Evolutionary conservation across 2,113 vertebrate species (phyloP), one percentile per base, ranked within the genome.

Genomic region (Phocoena sinus): DNA sequence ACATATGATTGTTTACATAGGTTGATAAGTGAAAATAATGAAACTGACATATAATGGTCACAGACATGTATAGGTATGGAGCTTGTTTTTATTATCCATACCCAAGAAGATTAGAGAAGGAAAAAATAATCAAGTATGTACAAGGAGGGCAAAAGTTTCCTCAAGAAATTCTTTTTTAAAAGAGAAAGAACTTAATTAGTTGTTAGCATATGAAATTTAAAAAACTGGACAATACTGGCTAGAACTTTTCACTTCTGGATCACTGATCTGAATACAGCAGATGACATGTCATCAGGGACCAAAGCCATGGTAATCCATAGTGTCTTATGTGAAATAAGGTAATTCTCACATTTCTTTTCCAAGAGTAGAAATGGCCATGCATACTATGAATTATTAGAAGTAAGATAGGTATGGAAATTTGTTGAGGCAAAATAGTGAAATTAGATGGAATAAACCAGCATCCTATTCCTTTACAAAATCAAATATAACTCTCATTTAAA

Each of bases 231-330:
- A 85, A 18, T 77, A 63, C 8, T 15, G 15, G 26, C 11, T 21
- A 71, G 71, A 81, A 44, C 11, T 60, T 94, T 96, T 93, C 21
- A 41, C 65, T 89, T 96, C 74, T 93, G 77, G 17, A 76, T 91
- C 90, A 84, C 20, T 97, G 86, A 62, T 89, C 87, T 95, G 85
- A 74, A 96, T 93, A 92, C 0, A 53, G 41, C 50, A 76, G n/a
- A 96, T 79, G 50, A 71, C 94, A 63, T 50, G 38, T 88, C 81
- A 71, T 76, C n/a, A 65, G 85, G 58, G n/a, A 83, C 58, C 20
- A 91, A 83, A 56, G 44, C 38, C 76, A 96, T 91, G n/a, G n/a
- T n/a, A n/a, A n/a, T n/a, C 14, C 81, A 70, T 68, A 73, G 31
- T 88, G 56, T 83, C 53, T 89, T 70, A 26, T 70, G 13, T 91